These are phyloP conservation scores for Eupristina koningsbergeri DNA, from an alignment of 1,140 invertebrate species.

Conservation along the genomic window DNA sequence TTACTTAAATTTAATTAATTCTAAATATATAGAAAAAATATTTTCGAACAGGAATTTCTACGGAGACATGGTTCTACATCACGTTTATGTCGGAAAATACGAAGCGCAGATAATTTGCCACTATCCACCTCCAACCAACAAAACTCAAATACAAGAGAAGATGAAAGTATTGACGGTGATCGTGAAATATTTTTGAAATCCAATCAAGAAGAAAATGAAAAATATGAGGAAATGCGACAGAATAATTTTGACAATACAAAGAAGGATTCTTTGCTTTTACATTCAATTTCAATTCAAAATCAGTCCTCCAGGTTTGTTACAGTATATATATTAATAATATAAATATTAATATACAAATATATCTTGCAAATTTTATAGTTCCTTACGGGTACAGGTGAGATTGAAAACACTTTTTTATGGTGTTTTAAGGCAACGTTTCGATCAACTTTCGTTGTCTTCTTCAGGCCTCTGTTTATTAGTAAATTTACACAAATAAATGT, in stretches of 20 bases:
- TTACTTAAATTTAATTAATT: too few species aligned
- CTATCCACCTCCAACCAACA: constrained; percentile 63
- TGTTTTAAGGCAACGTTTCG: too few species aligned
- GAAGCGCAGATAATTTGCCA: constrained; percentile 79
- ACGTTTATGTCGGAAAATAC: constrained; percentile 82
- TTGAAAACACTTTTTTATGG: too few species aligned
- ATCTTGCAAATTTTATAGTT: too few species aligned
- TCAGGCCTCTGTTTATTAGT: too few species aligned
- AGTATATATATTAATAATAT: neutral
- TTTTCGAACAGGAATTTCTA: constrained; percentile 74
- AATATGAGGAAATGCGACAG: constrained; percentile 62
- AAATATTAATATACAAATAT: too few species aligned
- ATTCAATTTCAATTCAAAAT: constrained; percentile 61
- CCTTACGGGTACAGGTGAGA: too few species aligned
- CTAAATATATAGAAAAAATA: neutral
- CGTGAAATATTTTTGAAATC: constrained; percentile 67
- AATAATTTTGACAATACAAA: constrained; percentile 63
- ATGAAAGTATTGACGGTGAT: constrained; percentile 72
- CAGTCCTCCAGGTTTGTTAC: constrained; percentile 61
- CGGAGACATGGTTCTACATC: constrained; percentile 85
- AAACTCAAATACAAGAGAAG: constrained; percentile 61
- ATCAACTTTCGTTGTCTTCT: too few species aligned
- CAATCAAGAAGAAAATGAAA: constrained; percentile 64
- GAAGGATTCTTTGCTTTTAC: constrained; percentile 60
- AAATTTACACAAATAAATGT: too few species aligned